phyloP scores from a whole-genome alignment of 1,140 invertebrate genomes.

The Cataglyphis hispanica region DNA sequence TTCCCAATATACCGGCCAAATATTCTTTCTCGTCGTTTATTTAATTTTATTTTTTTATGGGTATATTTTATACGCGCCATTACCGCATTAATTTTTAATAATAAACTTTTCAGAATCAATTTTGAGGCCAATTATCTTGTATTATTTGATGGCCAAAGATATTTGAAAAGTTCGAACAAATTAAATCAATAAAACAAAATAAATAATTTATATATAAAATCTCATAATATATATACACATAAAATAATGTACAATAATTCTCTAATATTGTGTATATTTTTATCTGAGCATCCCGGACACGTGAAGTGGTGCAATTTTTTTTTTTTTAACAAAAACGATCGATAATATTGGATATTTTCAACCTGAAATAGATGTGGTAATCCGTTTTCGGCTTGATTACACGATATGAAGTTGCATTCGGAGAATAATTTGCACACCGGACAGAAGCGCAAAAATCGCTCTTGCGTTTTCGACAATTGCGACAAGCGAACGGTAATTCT shows the following conservation, averaged over 20 bases:
- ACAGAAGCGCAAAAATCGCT: slow-evolving; percentile 26
- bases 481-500: slow-evolving; percentile 35
- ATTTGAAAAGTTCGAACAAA: background rate
- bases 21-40: slow-evolving; percentile 5
- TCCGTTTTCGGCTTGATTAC: slow-evolving; percentile 53
- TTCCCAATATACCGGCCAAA: background rate
- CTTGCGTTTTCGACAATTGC: slow-evolving; percentile 52
- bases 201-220: slow-evolving; percentile 36
- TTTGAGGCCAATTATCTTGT: slow-evolving; percentile 9
- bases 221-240: slow-evolving; percentile 1
- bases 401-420: slow-evolving; percentile 42
- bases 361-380: slow-evolving; percentile 38
- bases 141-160: slow-evolving; percentile 21
- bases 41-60: slow-evolving; percentile 6
- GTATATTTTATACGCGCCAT: background rate
- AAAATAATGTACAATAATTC: slow-evolving; percentile 5
- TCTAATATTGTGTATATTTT: background rate
- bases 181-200: too few species aligned
- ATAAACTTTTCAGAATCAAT: background rate
- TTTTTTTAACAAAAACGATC: slow-evolving; percentile 33
- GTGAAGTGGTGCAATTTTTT: background rate
- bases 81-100: slow-evolving; percentile 37
- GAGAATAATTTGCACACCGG: slow-evolving; percentile 40
- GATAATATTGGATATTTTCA: slow-evolving; percentile 33
- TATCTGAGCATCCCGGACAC: background rate